Evolutionary conservation across 2,797 vertebrate genomes (phyloP), one percentile per base, ranked within the genome.

Genomic region (Schizopygopsis malacanthus): DNA sequence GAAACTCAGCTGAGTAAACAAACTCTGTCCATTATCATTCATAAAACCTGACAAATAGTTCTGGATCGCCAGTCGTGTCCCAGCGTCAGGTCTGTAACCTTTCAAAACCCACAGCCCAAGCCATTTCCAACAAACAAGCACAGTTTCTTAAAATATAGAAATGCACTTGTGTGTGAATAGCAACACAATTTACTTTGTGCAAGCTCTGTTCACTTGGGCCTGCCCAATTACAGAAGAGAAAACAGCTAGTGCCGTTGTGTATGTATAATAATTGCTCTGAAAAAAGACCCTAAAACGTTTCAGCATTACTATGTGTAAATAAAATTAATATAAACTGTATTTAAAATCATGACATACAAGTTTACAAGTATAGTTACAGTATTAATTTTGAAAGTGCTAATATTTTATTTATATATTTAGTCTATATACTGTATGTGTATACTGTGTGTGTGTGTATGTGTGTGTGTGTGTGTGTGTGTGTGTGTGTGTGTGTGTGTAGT

Each of bases 1-100:
- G 95, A 96, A 96, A 95, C 93, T 93, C 95, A 93, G 94, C 89
- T 90, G 93, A 93, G 92, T 91, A 93, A 95, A 92, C 91, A 89
- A 86, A 61, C 73, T 50, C 61, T 77, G 70, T 85, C 82, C 86
- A 87, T 87, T 89, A 90, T 85, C 52, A 20, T 77, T 85, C 86
- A 87, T 84, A 83, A 59, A 87, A 86, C 78, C 71, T 86, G 72
- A 89, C 84, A 87, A 86, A 87, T 84, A 79, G 65, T 56, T 77
- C 71, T 83, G 67, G 61, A 83, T 73, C 63, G 10, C 85, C 72
- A 86, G 9, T 79, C 67, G 76, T 85, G 61, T 87, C 75, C 85
- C 54, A 54, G 84, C 41, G 75, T 86, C 47, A 84, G 79, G 85
- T 86, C 72, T 80, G 63, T 77, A 77, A 87, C 22, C 70, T 61